Evolutionary conservation across 2,797 vertebrate species (phyloP), one percentile per base, ranked within the genome.

Genomic region (Loris lydekkerianus): DNA sequence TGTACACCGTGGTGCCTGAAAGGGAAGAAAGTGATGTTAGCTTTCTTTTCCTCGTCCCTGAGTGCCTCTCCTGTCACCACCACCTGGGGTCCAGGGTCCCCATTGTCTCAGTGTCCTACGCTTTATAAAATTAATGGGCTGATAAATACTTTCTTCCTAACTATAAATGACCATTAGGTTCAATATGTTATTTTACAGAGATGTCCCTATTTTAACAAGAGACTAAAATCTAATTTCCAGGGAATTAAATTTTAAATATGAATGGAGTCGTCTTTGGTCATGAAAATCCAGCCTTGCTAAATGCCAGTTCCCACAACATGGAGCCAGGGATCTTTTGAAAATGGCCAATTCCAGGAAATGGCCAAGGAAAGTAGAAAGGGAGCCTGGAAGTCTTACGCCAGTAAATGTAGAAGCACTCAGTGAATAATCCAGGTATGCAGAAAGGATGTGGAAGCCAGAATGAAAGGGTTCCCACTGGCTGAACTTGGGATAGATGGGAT

Each of bases 11-110:
- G 7, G 31, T 81, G 3, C 56, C 63, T 72, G 14, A 18, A 84
- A 69, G 31, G 94, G 67, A 92, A 85, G 1, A 87, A 89, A 91
- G 21, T 93, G 46, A 70, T 61, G 4, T 63, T 92, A 34, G 10
- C 37, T 73, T 95, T 86, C 10, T 76, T 89, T 89, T 31, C 61
- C 72, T 93, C 27, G 21, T 34, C 49, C 23, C 10, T 10, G 6
- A 40, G 6, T 10, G 9, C 11, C 25, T 80, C 23, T 89, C 81
- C 60, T 31, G 63, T n/a, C 25, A 75, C 13, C 21, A 53, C 7
- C 65, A 25, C 25, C 31, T 72, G 17, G 23, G 11, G 14, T 13
- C 43, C 1, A 11, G 7, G 70, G 13, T 75, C 4, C 11, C 87
- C 31, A 53, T 69, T 75, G 14, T 92, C 3, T 84, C 15, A 46